A percentile compares a stretch with the other conserved stretches of the same genome.
Evolutionary conservation across 2,888 invertebrate species (phyloP).

Genomic region (Drosophila neoperkinsi): DNA sequence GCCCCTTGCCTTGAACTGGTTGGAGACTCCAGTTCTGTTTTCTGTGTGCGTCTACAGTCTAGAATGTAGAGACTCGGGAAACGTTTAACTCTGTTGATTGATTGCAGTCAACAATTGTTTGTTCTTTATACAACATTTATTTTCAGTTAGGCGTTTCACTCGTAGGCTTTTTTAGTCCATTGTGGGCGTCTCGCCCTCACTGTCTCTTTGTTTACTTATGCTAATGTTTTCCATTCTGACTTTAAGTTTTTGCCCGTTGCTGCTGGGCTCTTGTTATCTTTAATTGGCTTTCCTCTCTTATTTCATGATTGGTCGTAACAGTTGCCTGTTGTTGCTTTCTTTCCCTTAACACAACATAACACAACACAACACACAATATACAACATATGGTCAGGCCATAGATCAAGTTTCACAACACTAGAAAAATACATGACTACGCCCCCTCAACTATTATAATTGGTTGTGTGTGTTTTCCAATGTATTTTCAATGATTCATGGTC

Average conservation of each 20-base stretch:
- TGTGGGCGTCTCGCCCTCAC: constrained; percentile 24
- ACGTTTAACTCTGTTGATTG: constrained; percentile 80
- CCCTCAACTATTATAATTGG: constrained; percentile 68
- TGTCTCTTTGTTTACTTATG: constrained; percentile 58
- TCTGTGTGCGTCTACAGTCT: constrained; percentile 1
- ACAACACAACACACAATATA: constrained; percentile 3
- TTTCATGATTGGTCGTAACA: constrained; percentile 57
- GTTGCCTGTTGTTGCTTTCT: constrained; percentile 34
- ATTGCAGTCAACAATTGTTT: constrained; percentile 82
- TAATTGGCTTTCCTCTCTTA: constrained; percentile 73
- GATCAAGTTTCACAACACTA: constrained; percentile 56
- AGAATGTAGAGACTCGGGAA: constrained; percentile 64
- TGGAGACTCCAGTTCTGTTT: not conserved
- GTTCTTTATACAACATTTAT: constrained; percentile 79
- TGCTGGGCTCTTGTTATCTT: constrained; percentile 70
- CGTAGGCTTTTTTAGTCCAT: constrained; percentile 35
- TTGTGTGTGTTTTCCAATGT: constrained; percentile 51
- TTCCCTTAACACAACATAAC: not conserved
- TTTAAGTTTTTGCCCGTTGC: constrained; percentile 45
- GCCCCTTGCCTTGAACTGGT: not conserved
- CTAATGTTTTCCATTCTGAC: constrained; percentile 57
- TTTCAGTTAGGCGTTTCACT: constrained; percentile 66
- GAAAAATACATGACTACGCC: constrained; percentile 17
- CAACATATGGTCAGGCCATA: constrained; percentile 55
- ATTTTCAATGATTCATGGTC: constrained; percentile 74